phyloP scores from a whole-genome alignment of 2,888 invertebrate genomes.

The Lepas anatifera region DNA sequence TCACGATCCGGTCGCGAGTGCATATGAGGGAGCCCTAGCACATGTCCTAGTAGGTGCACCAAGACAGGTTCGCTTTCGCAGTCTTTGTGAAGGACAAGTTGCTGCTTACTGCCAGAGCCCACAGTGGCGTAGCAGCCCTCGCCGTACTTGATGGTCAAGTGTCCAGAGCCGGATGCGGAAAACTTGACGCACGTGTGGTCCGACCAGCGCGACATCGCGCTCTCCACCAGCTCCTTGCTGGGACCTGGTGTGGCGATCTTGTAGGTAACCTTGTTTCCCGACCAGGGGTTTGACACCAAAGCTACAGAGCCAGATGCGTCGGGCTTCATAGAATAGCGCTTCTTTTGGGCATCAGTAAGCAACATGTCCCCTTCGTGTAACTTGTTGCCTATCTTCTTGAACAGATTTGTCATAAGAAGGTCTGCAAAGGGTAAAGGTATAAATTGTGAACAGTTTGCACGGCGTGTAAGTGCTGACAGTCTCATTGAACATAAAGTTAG shows the following conservation, averaged over 20 bases:
- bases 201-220: constrained; percentile 13
- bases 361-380: not conserved
- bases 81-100: not conserved
- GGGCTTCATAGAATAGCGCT: not conserved
- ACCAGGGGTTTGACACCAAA: not conserved
- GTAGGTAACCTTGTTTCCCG: not conserved
- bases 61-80: constrained; percentile 8
- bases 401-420: not conserved
- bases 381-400: not conserved
- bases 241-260: not conserved
- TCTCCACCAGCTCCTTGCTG: not conserved
- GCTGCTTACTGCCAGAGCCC: not conserved
- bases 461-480: too few relatives aligned
- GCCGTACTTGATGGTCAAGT: constrained; percentile 11
- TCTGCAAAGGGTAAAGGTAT: not conserved
- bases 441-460: too few relatives aligned
- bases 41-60: constrained; percentile 15
- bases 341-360: not conserved
- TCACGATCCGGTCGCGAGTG: constrained; percentile 14
- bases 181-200: constrained; percentile 17
- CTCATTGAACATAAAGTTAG: too few relatives aligned
- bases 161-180: not conserved
- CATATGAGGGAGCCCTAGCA: constrained; percentile 13
- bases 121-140: constrained; percentile 7
- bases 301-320: not conserved